phyloP scores from a whole-genome alignment of 2,888 invertebrate species.

The Dasysyrphus albostriatus region DNA sequence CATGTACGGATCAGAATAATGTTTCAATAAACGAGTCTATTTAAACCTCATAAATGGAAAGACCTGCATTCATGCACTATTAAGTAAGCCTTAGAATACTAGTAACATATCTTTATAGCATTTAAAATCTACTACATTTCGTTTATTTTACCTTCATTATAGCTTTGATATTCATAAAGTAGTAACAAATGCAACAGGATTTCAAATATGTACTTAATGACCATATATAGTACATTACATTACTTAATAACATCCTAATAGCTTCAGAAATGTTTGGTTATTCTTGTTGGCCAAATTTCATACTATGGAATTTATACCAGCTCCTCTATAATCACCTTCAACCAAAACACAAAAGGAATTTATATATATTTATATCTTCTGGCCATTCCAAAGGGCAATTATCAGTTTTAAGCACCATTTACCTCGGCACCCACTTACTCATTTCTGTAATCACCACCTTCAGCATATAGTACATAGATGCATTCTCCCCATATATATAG shows the following conservation, averaged over 20 bases:
- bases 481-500: neutral
- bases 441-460: constrained; percentile 50
- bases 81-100: no score
- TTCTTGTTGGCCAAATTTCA: neutral
- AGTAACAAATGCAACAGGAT: constrained; percentile 3
- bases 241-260: neutral
- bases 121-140: neutral
- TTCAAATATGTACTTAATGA: neutral
- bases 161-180: neutral
- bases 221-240: neutral
- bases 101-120: no score
- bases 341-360: constrained; percentile 30
- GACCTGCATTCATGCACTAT: no score
- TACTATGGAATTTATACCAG: neutral
- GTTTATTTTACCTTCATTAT: neutral
- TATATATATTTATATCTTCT: constrained; percentile 3
- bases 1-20: no score
- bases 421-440: constrained; percentile 59
- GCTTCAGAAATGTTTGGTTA: neutral
- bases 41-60: no score
- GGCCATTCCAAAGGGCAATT: constrained; percentile 56
- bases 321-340: constrained; percentile 16
- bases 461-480: neutral
- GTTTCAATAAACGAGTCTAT: no score
- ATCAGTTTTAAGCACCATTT: constrained; percentile 69